Evolutionary conservation across 2,113 vertebrate genomes (phyloP), one percentile per base, ranked within the genome.

Genomic region (Cyprinodon brontotheroides): DNA sequence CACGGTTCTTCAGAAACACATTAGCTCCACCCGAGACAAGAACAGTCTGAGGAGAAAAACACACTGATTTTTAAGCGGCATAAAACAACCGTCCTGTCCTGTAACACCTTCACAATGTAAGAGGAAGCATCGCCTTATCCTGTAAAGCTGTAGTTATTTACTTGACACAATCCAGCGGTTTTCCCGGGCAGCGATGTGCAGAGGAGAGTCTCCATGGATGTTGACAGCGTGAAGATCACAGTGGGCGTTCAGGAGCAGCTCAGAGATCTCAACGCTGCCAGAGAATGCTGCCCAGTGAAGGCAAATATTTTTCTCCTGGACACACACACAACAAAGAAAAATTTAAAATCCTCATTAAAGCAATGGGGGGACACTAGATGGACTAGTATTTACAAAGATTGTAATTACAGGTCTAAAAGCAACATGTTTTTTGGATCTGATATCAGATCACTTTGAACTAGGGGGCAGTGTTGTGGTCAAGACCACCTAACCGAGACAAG

Each of bases 261-360:
- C 95, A 0, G 98, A 95, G 7, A 99, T 99, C 88, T 98, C 97
- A 79, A 98, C 95, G 1, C 97, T 97, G 87, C 98, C 98, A 0
- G 97, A 98, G 85, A 99, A 99, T 0, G 97, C 97, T 0, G 98
- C 98, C 98, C 98, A 99, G 94, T 99, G 98, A 82, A 99, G 93
- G 81, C 97, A 99, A 78, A 99, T 98, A 86, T 99, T 99, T 87
- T 99, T 96, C 79, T 99, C 98, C 97, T 99, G 78, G 1, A 66
- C 62, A 41, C 3, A 15, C 38, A 47, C 5, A 43, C 59, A 62
- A 2, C 37, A 40, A 68, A 38, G 68, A 38, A 29, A 29, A 29
- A 0, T 29, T 29, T 1, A 29, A 29, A 29, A 29, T 29, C 29
- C 29, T 29, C 29, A 29, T 29, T 29, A 29, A 29, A 29, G 29